A percentile compares a stretch with the other conserved stretches of the same genome.
Conservation (phyloP, 2,888 invertebrate genomes). For the Eucera pruinosa region DNA sequence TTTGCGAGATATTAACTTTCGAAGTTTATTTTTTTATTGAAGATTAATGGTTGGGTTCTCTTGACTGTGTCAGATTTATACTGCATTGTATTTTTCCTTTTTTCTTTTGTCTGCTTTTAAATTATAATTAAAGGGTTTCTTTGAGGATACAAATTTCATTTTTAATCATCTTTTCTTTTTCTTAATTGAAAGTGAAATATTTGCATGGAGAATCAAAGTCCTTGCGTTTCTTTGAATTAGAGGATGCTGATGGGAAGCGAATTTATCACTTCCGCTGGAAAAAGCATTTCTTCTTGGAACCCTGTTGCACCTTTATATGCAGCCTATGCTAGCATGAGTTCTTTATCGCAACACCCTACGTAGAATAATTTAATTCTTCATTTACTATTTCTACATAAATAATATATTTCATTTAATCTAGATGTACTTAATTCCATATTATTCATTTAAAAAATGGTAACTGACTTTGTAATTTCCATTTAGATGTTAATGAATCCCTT, state of each 20-base stretch:
- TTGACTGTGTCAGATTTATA: neutral
- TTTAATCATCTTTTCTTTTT: neutral
- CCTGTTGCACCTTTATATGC: constrained; percentile 27
- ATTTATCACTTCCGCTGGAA: constrained; percentile 44
- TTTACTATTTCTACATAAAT: neutral
- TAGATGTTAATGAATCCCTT: neutral
- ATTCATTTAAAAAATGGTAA: too few species aligned
- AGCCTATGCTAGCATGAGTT: neutral
- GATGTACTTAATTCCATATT: too few species aligned
- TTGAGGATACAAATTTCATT: neutral
- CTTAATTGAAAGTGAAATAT: neutral
- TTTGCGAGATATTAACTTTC: too few species aligned
- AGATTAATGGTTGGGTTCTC: neutral
- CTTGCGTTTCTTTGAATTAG: constrained; percentile 13
- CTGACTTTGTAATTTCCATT: neutral
- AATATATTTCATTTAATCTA: too few species aligned
- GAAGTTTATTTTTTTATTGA: neutral
- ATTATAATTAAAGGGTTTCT: neutral
- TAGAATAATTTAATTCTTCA: neutral
- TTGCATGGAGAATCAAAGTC: neutral
- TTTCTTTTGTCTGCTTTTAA: neutral
- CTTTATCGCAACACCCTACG: neutral
- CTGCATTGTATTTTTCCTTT: too few species aligned
- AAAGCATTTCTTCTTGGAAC: constrained; percentile 40
- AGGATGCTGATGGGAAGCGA: constrained; percentile 22